A percentile compares a stretch with the other conserved stretches of the same genome.
Conservation (phyloP, 2,797 vertebrate species). For the Echeneis naucrates region DNA sequence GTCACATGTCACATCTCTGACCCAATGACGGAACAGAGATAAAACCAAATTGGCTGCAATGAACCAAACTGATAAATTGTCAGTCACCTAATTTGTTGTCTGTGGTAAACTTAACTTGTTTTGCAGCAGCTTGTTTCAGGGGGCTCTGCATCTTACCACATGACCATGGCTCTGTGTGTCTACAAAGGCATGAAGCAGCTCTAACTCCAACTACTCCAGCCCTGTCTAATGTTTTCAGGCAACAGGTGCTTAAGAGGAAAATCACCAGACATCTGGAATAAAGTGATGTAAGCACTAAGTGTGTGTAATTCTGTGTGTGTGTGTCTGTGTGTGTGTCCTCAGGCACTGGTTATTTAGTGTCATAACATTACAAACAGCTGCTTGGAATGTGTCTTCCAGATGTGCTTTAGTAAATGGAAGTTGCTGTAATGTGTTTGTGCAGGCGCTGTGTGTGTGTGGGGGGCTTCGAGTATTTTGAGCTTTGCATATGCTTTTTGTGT, state of each 20-base stretch:
- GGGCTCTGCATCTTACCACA: background rate
- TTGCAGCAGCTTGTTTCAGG: background rate
- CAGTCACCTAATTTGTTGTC: background rate
- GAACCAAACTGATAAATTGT: background rate
- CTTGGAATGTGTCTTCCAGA: slow-evolving; percentile 83
- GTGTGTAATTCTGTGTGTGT: background rate
- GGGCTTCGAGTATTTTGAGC: background rate
- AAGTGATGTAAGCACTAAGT: slow-evolving; percentile 2
- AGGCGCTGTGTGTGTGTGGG: background rate
- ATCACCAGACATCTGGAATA: slow-evolving; percentile 33
- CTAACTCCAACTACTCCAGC: no score
- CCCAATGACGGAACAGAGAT: slow-evolving; percentile 19
- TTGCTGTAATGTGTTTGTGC: slow-evolving; percentile 53
- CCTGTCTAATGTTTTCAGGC: slow-evolving; percentile 13
- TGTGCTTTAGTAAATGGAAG: slow-evolving; percentile 74
- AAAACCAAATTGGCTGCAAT: slow-evolving; percentile 21
- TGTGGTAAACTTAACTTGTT: background rate
- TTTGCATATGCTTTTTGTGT: background rate
- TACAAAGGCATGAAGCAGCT: background rate
- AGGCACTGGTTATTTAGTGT: slow-evolving; percentile 64
- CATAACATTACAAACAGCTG: slow-evolving; percentile 58
- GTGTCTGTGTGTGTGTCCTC: slow-evolving; percentile 31
- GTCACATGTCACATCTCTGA: slow-evolving; percentile 52
- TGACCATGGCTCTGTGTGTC: background rate
- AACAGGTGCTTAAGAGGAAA: slow-evolving; percentile 50